Conservation (phyloP, 2,113 vertebrate species). For the Rhea americana region DNA sequence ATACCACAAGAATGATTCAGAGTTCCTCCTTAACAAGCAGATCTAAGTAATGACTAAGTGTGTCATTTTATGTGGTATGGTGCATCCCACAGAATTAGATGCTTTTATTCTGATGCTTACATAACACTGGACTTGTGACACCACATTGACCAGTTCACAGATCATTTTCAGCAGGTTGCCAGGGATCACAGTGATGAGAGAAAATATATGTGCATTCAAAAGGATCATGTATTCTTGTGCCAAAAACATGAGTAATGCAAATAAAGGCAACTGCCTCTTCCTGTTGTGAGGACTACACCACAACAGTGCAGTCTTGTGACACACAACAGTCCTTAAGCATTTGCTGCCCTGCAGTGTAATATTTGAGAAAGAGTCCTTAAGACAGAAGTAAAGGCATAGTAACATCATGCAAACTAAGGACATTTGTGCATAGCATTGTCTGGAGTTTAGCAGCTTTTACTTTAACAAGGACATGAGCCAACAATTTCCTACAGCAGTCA, state of each 20-base stretch:
- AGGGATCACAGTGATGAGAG: accelerated
- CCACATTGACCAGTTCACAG: accelerated
- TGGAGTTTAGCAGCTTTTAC: neutral
- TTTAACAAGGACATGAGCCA: neutral
- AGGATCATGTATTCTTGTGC: accelerated
- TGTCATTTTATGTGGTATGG: accelerated
- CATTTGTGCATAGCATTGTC: neutral
- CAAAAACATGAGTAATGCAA: neutral
- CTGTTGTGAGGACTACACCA: no score
- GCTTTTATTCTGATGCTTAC: accelerated
- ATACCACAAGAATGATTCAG: neutral
- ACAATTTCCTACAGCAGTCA: neutral
- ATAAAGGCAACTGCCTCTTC: neutral
- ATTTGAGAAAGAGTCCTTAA: neutral
- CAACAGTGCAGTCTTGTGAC: accelerated
- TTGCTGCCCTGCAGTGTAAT: accelerated
- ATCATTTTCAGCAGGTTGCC: neutral
- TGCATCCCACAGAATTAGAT: neutral
- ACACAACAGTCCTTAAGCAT: neutral
- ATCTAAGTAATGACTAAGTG: neutral
- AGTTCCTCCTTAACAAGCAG: neutral
- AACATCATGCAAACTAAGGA: neutral
- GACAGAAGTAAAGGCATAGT: no score
- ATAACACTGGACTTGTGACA: neutral
- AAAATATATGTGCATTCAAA: no score